phyloP scores from a whole-genome alignment of 2,888 invertebrate species.

The Brenthis ino region DNA sequence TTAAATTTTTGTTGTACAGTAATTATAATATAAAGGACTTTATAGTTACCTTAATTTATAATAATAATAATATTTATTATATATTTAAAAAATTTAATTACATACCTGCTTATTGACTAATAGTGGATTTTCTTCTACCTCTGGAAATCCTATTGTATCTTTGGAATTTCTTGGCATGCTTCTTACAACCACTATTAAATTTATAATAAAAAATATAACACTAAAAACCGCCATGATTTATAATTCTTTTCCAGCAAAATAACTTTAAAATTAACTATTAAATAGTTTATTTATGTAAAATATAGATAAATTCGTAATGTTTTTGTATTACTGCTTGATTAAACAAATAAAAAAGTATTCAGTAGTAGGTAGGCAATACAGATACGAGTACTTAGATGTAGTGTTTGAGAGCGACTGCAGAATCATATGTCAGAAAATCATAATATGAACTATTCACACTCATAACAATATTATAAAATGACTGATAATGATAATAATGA shows the following conservation, averaged over 20 bases:
- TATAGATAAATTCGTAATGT: background rate
- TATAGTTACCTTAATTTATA: background rate
- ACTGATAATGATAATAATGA: background rate
- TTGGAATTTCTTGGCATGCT: conserved; percentile 47
- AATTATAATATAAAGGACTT: too few relatives aligned
- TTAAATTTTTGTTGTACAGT: background rate
- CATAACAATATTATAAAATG: conserved; percentile 20
- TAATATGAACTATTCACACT: conserved; percentile 46
- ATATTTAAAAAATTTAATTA: conserved; percentile 38
- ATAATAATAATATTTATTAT: background rate
- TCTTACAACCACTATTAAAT: conserved; percentile 44
- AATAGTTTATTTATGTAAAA: background rate
- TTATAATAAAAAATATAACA: conserved; percentile 23
- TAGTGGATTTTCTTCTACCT: conserved; percentile 62
- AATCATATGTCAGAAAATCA: conserved; percentile 46
- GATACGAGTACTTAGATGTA: conserved; percentile 41
- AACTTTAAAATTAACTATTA: too few relatives aligned
- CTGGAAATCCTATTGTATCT: conserved; percentile 70
- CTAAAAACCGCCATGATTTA: conserved; percentile 45
- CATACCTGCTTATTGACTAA: conserved; percentile 65
- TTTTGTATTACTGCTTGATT: background rate
- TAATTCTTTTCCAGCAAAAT: background rate
- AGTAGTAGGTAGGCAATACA: conserved; percentile 6
- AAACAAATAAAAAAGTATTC: background rate
- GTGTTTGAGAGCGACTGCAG: conserved; percentile 48